Conservation (phyloP, 2,113 vertebrate species). For the Empidonax traillii region DNA sequence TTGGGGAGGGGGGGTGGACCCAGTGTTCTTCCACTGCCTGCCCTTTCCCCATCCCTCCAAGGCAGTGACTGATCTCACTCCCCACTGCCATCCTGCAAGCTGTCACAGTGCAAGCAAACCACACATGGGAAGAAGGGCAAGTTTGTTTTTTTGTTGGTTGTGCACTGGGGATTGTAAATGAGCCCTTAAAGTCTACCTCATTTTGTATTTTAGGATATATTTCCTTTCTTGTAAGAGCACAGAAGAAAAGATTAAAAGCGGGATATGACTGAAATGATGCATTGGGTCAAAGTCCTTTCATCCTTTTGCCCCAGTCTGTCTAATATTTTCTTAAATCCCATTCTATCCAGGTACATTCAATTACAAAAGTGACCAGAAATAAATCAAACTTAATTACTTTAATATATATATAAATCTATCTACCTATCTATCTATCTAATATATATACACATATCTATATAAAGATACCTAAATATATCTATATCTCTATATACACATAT, state of each 20-base stretch:
- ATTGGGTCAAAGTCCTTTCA: slow-evolving; percentile 32
- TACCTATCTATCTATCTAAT: background rate
- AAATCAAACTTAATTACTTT: slow-evolving; percentile 46
- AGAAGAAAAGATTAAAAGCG: background rate
- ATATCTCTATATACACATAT: background rate
- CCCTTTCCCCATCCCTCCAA: background rate
- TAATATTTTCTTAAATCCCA: slow-evolving; percentile 18
- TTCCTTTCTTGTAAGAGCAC: background rate
- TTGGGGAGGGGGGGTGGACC: background rate
- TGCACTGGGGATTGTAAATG: background rate
- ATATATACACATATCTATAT: background rate
- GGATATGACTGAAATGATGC: background rate
- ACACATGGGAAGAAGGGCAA: background rate
- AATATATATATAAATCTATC: background rate
- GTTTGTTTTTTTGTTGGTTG: background rate
- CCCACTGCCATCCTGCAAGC: background rate
- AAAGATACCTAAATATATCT: background rate
- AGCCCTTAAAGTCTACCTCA: slow-evolving; percentile 13
- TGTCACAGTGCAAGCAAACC: background rate
- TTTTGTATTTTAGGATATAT: slow-evolving; percentile 34
- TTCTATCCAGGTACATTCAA: slow-evolving; percentile 30
- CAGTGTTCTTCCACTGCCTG: background rate
- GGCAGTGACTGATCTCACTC: background rate
- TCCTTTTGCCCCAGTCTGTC: slow-evolving; percentile 11
- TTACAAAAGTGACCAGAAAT: slow-evolving; percentile 51